Base-by-base conservation (phyloP, 2,888 invertebrate genomes). In the Gisinianus flammeolus region DNA sequence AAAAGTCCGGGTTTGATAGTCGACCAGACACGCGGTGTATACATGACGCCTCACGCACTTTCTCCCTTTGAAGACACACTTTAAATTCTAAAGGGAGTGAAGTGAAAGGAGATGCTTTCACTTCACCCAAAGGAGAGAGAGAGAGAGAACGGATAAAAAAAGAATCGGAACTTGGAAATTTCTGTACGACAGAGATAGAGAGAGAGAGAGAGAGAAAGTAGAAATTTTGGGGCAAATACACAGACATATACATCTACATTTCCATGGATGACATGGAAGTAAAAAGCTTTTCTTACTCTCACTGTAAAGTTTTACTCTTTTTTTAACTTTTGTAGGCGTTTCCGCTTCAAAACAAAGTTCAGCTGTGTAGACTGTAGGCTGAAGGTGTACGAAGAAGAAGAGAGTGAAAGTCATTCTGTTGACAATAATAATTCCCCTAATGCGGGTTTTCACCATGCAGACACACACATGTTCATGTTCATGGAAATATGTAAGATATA, bases 401-500 rank as follows among this genome's bases (percentile, higher is more conserved):
- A 44, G 19, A 44, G 44, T 5, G 19, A n/a, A 58, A 58, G 58
- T 24, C 24, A 24, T 26, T 26, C 26, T 62, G 62, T 62, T 62
- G 62, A 62, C 62, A 62, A 62, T 62, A 62, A 62, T 62, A 62
- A 62, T 62, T 62, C 16, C 62, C 10, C 26, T 62, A 62, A 62
- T 62, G 24, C 62, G 62, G 28, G 62, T 62, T 26, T 62, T 54
- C n/a, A n/a, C n/a, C n/a, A n/a, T n/a, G n/a, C n/a, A n/a, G n/a
- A n/a, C n/a, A n/a, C n/a, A n/a, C n/a, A n/a, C n/a, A n/a, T n/a
- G n/a, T n/a, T n/a, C n/a, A n/a, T n/a, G n/a, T n/a, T n/a, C n/a
- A n/a, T n/a, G n/a, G n/a, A n/a, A n/a, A n/a, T n/a, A n/a, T n/a
- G n/a, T n/a, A n/a, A n/a, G n/a, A n/a, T n/a, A n/a, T n/a, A n/a